phyloP scores from a whole-genome alignment of 2,888 invertebrate species.

The Hypolimnas misippus region DNA sequence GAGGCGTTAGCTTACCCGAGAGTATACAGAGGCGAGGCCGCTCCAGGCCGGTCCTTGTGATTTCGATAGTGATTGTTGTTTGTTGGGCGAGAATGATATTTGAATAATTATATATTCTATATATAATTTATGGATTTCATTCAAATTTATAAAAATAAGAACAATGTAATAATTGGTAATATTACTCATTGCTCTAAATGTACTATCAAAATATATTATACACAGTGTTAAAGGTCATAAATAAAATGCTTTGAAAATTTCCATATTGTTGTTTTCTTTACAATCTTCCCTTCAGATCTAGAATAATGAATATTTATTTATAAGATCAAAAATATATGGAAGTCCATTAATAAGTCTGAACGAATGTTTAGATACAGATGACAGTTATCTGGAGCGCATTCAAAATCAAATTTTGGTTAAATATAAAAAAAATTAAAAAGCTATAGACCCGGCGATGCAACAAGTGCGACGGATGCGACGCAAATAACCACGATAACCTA shows the following conservation, averaged over 20 bases:
- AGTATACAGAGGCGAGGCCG: conserved; percentile 41
- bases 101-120: conserved; percentile 75
- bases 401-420: too few species aligned
- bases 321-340: too few species aligned
- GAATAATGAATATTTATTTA: too few species aligned
- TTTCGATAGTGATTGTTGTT: conserved; percentile 79
- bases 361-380: too few species aligned
- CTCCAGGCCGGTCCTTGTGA: conserved; percentile 59
- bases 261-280: conserved; percentile 70
- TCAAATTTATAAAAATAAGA: conserved; percentile 79
- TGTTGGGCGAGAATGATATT: conserved; percentile 80
- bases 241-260: conserved; percentile 85
- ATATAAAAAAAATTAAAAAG: too few species aligned
- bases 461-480: too few species aligned
- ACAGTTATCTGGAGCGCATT: too few species aligned
- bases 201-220: conserved; percentile 85
- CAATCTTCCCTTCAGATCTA: background rate
- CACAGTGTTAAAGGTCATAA: conserved; percentile 85
- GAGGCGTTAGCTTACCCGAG: conserved; percentile 27
- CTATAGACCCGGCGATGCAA: too few species aligned
- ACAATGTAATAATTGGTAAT: conserved; percentile 85
- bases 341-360: too few species aligned
- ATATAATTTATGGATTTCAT: conserved; percentile 82
- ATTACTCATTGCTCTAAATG: conserved; percentile 85
- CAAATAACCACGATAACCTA: too few species aligned